Percentiles rank a stretch among this genome's conserved stretches.
Evolutionary conservation across 2,888 invertebrate species (phyloP).

Genomic region (Globia sparganii): DNA sequence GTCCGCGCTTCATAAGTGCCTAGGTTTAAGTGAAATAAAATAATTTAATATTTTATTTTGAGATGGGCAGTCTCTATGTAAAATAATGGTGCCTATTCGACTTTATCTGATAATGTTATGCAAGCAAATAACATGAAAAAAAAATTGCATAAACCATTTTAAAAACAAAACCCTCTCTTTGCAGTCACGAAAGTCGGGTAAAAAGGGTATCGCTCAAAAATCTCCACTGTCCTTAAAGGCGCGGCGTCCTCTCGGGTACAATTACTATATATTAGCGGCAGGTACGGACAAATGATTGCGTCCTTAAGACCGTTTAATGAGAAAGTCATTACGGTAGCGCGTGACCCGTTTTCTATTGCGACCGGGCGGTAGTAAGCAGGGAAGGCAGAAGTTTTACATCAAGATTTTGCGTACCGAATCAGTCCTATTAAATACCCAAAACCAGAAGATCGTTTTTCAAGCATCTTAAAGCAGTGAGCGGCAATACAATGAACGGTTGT

Average conservation of each 20-base stretch:
- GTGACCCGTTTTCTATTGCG: constrained; percentile 73
- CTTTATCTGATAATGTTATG: not conserved
- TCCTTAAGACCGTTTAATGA: constrained; percentile 79
- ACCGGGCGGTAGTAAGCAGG: not conserved
- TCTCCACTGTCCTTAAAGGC: constrained; percentile 1
- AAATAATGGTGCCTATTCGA: not conserved
- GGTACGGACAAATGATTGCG: constrained; percentile 71
- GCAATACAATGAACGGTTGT: too few species aligned
- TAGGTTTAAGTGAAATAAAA: too few species aligned
- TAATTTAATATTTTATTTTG: too few species aligned
- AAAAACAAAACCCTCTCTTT: not conserved
- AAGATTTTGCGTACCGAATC: too few species aligned
- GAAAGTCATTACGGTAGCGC: constrained; percentile 77
- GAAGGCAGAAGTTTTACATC: constrained; percentile 33
- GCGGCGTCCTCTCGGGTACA: constrained; percentile 53
- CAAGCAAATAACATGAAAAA: not conserved
- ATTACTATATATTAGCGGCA: constrained; percentile 76
- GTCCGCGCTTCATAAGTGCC: too few species aligned
- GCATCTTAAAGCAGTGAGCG: too few species aligned
- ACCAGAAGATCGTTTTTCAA: too few species aligned
- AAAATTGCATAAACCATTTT: not conserved
- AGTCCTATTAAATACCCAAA: not conserved
- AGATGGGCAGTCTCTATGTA: not conserved
- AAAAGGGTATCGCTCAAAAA: constrained; percentile 13
- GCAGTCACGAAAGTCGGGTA: not conserved